Percentiles rank a stretch among this genome's conserved stretches.
Conservation (phyloP, 2,797 vertebrate species). For the Cossypha niveicapilla region DNA sequence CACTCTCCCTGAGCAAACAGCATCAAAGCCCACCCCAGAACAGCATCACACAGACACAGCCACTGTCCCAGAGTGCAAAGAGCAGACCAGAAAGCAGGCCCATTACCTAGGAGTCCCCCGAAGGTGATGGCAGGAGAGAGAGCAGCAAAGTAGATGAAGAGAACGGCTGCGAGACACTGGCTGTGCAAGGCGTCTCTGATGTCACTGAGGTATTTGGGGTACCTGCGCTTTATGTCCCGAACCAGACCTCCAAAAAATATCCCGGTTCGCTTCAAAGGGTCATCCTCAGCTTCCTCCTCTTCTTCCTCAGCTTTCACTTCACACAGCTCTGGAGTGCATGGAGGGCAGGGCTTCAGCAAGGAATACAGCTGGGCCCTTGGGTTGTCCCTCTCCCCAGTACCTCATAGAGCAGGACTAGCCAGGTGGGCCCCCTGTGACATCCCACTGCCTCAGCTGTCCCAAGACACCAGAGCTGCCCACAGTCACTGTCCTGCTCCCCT, state of each 20-base stretch:
- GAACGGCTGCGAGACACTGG: constrained; percentile 91
- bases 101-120: constrained; percentile 91
- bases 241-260: constrained; percentile 91
- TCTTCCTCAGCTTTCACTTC: constrained; percentile 80
- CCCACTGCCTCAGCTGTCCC: neutral
- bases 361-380: neutral
- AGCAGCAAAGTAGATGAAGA: constrained; percentile 97
- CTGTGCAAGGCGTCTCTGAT: constrained; percentile 88
- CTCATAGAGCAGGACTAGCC: neutral
- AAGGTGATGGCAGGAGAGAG: constrained; percentile 95
- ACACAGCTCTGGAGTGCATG: constrained; percentile 69
- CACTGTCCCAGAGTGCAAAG: constrained; percentile 52
- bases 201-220: constrained; percentile 91
- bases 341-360: neutral
- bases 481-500: neutral
- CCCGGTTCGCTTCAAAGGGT: constrained; percentile 89
- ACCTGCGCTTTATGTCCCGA: constrained; percentile 90
- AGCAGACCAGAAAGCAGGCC: constrained; percentile 59
- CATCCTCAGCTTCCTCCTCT: constrained; percentile 85
- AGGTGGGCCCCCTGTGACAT: rapidly evolving
- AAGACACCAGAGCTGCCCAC: neutral
- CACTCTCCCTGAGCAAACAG: neutral
- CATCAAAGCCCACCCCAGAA: constrained; percentile 42
- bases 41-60: constrained; percentile 43
- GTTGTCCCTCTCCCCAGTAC: neutral